phyloP scores from a whole-genome alignment of 2,797 vertebrate genomes.

The Pipistrellus pipistrellus region DNA sequence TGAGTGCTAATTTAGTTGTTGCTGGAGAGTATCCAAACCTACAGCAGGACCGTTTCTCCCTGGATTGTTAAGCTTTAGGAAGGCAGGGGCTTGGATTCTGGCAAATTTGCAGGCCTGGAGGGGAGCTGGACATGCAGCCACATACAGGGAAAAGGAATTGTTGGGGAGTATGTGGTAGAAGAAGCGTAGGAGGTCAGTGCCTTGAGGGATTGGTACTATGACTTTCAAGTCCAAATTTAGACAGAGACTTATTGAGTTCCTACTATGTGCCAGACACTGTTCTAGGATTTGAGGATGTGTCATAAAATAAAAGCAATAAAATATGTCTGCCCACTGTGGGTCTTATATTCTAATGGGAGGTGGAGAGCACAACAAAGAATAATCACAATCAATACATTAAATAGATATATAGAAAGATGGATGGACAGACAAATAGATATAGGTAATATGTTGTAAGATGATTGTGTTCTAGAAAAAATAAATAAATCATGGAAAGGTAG shows the following conservation, averaged over 20 bases:
- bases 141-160: background rate
- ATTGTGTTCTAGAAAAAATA: background rate
- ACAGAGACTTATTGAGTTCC: background rate
- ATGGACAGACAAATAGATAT: background rate
- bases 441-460: background rate
- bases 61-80: slow-evolving; percentile 59
- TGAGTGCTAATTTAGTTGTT: slow-evolving; percentile 64
- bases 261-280: background rate
- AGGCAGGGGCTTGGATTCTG: slow-evolving; percentile 57
- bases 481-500: background rate
- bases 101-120: background rate
- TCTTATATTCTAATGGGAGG: background rate
- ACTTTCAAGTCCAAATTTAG: background rate
- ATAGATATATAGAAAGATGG: background rate
- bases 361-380: background rate
- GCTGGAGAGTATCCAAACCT: slow-evolving; percentile 52
- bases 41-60: slow-evolving; percentile 9
- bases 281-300: background rate
- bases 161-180: background rate
- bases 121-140: background rate
- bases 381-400: background rate
- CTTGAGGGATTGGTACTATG: background rate
- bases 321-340: background rate
- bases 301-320: background rate
- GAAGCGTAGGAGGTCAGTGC: background rate